Base-by-base conservation (phyloP, 2,113 vertebrate genomes). In the Morone saxatilis region DNA sequence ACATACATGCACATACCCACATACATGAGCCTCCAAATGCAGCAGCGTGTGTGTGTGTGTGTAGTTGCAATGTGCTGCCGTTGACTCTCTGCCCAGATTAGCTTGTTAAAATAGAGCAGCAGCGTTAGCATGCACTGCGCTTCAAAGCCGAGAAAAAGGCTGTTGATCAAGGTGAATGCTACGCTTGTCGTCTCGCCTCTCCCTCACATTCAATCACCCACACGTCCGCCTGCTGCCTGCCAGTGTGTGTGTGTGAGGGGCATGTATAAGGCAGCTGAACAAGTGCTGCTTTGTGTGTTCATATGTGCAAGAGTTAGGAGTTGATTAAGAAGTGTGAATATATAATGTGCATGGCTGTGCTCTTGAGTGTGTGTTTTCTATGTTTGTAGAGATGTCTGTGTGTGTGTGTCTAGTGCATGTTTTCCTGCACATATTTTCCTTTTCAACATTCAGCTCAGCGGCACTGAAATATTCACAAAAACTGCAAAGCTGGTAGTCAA, bases 111-210 rank as follows among this genome's bases (percentile, higher is more conserved):
- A 91, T 81, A 90, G 90, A 87, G 87, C 81, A 81, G 84, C 67
- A 45, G 62, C 22, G 45, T 84, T 89, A 83, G 70, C 77, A 7
- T 81, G 89, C 83, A 31, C 71, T 1, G 68, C 7, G 54, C 86
- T 86, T 93, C 89, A 90, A 88, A 92, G 88, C 88, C 7, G 16
- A 77, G 90, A 88, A 86, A 31, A 86, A 53, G 78, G 87, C 80
- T 53, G 88, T 67, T 91, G 90, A 94, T 93, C 91, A 92, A 94
- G 91, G 93, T 91, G 89, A 90, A 91, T 66, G 88, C 88, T 83
- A 87, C 70, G 88, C 91, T 84, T 89, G 88, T 89, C 87, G 84
- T 83, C 88, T 83, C 53, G 66, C 67, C 89, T 90, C 80, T 79
- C 45, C 41, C 78, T 83, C 88, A 74, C 78, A 70, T 87, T 85